phyloP scores from a whole-genome alignment of 2,888 invertebrate species.

The Pheosia gnoma region DNA sequence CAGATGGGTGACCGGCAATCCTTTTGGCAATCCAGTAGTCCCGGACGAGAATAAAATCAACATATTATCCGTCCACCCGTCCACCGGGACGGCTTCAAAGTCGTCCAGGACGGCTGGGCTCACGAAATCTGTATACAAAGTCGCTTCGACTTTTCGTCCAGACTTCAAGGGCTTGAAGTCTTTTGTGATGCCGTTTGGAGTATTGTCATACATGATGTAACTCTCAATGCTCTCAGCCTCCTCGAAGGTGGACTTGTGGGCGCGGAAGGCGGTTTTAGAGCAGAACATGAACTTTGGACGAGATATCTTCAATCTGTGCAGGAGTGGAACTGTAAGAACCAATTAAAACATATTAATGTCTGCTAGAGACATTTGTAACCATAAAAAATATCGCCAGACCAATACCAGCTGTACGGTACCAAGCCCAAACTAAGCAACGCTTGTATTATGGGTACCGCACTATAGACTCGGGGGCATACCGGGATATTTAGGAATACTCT shows the following conservation, averaged over 20 bases:
- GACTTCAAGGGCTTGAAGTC: too few relatives aligned
- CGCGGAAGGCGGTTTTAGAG: slow-evolving; percentile 28
- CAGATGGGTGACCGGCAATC: slow-evolving; percentile 44
- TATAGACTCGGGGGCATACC: too few relatives aligned
- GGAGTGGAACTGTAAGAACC: slow-evolving; percentile 31
- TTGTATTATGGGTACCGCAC: too few relatives aligned
- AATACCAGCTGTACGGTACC: too few relatives aligned
- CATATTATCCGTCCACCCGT: slow-evolving; percentile 37
- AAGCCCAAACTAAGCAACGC: too few relatives aligned
- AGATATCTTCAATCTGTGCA: slow-evolving; percentile 35
- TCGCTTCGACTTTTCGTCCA: slow-evolving; percentile 12
- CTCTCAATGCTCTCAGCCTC: slow-evolving; percentile 13
- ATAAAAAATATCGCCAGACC: too few relatives aligned
- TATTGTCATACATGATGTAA: slow-evolving; percentile 36
- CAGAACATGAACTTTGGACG: slow-evolving; percentile 45
- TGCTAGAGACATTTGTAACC: not conserved
- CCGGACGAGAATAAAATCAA: slow-evolving; percentile 47
- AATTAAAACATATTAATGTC: too few relatives aligned
- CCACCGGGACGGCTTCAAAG: slow-evolving; percentile 33
- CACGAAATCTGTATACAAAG: slow-evolving; percentile 31
- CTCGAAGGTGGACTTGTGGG: slow-evolving; percentile 23
- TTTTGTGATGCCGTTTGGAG: not conserved
- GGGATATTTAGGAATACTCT: too few relatives aligned
- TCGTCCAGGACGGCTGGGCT: slow-evolving; percentile 27
- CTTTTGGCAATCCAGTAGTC: slow-evolving; percentile 50